Evolutionary conservation across 2,888 invertebrate genomes (phyloP), one percentile per base, ranked within the genome.

Genomic region (Desoria tigrina): DNA sequence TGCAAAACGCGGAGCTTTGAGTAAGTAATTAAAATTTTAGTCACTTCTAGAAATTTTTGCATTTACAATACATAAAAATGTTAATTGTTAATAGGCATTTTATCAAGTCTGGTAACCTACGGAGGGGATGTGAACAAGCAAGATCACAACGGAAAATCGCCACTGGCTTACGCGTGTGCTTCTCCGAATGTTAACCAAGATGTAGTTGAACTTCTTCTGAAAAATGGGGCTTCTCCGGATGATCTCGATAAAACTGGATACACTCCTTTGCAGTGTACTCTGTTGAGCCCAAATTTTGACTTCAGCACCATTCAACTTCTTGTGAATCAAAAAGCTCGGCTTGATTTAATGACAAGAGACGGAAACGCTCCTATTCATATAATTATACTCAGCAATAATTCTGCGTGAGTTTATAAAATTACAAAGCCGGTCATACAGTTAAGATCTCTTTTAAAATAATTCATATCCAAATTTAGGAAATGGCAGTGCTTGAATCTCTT

Each of bases 281-380:
- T 76, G n/a, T 61, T 67, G 11, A 74, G 66, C 6, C 61, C 64
- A 0, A 60, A 66, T 26, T 75, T 66, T 58, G 61, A 71, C 4
- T 74, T 56, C 57, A 66, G 72, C 27, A 71, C 68, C 11, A 68
- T 74, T 26, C 58, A 67, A 42, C 58, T 66, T 26, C 66, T 76
- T 26, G 61, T 76, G 1, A 28, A 66, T 27, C 61, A 57, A n/a
- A 69, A 66, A 37, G 69, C 73, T 24, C 54, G 66, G 18, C 39
- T 71, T 18, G 66, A 74, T 60, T 37, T 69, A 2, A 61, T 65
- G 51, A 72, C 68, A 21, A 42, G 62, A 14, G 65, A 67, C 32
- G 72, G 73, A 18, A 71, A 71, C 57, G 62, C 74, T 26, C 66
- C 73, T 11, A 66, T 76, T 51, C 75, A 76, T 57, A 42, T 73